Evolutionary conservation across 2,888 invertebrate species (phyloP).

Genomic region (Formica aserva): DNA sequence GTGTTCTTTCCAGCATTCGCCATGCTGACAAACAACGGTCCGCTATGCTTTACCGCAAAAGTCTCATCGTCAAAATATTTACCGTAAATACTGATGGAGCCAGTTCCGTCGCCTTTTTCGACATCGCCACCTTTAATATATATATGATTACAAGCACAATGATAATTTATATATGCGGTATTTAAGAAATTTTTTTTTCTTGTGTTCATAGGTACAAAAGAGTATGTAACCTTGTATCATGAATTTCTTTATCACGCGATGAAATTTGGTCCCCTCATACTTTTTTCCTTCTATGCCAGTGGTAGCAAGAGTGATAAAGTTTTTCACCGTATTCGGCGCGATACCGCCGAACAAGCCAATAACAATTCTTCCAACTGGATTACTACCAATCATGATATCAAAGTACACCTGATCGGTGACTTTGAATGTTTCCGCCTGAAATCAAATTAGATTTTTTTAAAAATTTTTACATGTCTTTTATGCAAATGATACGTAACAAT

Average conservation of each 20-base stretch:
- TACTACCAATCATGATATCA: conserved; percentile 91
- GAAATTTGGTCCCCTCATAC: conserved; percentile 93
- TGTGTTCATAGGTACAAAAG: not conserved
- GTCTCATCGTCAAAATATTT: conserved; percentile 95
- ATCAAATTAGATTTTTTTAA: conserved; percentile 55
- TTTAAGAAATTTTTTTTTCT: not conserved
- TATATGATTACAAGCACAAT: not conserved
- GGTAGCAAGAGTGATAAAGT: conserved; percentile 93
- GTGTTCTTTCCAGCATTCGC: conserved; percentile 95
- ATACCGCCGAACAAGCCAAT: conserved; percentile 96
- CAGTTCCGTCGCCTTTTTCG: conserved; percentile 92
- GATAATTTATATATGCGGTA: not conserved
- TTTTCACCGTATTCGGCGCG: conserved; percentile 94
- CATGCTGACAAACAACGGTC: conserved; percentile 96
- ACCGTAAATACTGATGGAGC: conserved; percentile 95
- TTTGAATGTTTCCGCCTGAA: conserved; percentile 88
- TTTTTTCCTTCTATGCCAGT: conserved; percentile 91
- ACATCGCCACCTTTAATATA: conserved; percentile 92
- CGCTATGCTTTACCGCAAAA: conserved; percentile 92
- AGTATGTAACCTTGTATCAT: conserved; percentile 93
- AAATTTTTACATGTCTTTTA: not conserved
- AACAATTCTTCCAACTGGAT: conserved; percentile 91
- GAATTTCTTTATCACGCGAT: conserved; percentile 94
- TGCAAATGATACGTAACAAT: not conserved
- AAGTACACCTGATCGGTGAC: conserved; percentile 94